Evolutionary conservation across 2,113 vertebrate species (phyloP).

Genomic region (Cyphomyrus discorhynchus): DNA sequence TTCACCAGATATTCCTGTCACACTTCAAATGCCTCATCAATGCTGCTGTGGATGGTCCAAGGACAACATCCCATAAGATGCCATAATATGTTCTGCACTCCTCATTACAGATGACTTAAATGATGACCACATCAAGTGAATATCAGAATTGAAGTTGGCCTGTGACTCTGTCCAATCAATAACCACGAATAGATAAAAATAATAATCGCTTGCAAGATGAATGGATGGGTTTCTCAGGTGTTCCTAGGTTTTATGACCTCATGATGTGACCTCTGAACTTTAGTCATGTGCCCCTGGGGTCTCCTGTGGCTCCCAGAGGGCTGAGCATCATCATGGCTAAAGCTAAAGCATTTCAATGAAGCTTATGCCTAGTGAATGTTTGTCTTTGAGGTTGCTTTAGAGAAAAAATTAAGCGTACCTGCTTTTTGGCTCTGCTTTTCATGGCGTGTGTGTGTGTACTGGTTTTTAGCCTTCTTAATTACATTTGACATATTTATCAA

Average conservation of each 20-base stretch:
- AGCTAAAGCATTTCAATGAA: not conserved
- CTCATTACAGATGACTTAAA: not conserved
- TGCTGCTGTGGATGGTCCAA: not conserved
- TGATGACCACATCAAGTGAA: not conserved
- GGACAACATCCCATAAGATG: not conserved
- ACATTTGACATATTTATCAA: not conserved
- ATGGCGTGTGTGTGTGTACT: not conserved
- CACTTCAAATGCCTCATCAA: not conserved
- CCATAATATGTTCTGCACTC: not conserved
- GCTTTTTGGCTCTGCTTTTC: not conserved
- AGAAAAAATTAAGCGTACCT: not conserved
- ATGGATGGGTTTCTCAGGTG: not conserved
- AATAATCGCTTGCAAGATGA: not conserved
- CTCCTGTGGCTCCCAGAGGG: not conserved
- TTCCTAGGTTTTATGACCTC: not conserved
- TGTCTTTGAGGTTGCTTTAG: not conserved
- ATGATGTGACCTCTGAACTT: not conserved
- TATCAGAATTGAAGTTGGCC: not conserved
- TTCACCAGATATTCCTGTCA: not conserved
- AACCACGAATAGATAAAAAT: not conserved
- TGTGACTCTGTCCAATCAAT: not conserved
- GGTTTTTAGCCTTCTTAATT: not conserved
- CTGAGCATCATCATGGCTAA: not conserved
- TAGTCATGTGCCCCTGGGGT: not conserved
- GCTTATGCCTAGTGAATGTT: not conserved